Evolutionary conservation across 2,888 invertebrate genomes (phyloP).

Genomic region (Synergus gifuensis): DNA sequence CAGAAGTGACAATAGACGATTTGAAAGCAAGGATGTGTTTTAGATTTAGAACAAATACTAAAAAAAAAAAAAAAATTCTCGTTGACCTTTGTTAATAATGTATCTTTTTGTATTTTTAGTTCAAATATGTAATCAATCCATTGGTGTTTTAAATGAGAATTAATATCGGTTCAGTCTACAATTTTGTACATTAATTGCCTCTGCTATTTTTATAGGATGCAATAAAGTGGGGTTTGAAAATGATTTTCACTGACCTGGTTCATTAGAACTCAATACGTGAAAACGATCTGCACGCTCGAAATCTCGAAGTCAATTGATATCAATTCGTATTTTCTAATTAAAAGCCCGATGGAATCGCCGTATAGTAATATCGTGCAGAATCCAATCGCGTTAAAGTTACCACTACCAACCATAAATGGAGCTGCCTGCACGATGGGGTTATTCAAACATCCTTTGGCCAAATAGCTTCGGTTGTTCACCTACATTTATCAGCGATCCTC

Average conservation of each 20-base stretch:
- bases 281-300: too few relatives aligned
- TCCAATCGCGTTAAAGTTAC: constrained; percentile 20
- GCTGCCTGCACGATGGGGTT: background rate
- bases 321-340: constrained; percentile 56
- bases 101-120: too few relatives aligned
- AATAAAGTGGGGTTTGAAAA: background rate
- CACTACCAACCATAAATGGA: constrained; percentile 22
- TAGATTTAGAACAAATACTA: background rate
- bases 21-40: background rate
- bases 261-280: background rate
- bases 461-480: background rate
- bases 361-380: constrained; percentile 19
- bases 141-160: too few relatives aligned
- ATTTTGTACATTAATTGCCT: too few relatives aligned
- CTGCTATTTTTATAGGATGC: too few relatives aligned
- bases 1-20: constrained; percentile 4
- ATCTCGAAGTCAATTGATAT: constrained; percentile 51
- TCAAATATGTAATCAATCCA: too few relatives aligned
- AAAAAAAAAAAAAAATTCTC: background rate
- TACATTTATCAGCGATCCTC: background rate
- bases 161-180: too few relatives aligned
- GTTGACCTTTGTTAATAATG: background rate
- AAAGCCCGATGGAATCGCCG: constrained; percentile 43
- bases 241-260: background rate
- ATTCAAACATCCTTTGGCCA: constrained; percentile 20